A percentile compares a stretch with the other conserved stretches of the same genome.
Evolutionary conservation across 2,888 invertebrate species (phyloP).

Genomic region (Cryptocephalus primarius): DNA sequence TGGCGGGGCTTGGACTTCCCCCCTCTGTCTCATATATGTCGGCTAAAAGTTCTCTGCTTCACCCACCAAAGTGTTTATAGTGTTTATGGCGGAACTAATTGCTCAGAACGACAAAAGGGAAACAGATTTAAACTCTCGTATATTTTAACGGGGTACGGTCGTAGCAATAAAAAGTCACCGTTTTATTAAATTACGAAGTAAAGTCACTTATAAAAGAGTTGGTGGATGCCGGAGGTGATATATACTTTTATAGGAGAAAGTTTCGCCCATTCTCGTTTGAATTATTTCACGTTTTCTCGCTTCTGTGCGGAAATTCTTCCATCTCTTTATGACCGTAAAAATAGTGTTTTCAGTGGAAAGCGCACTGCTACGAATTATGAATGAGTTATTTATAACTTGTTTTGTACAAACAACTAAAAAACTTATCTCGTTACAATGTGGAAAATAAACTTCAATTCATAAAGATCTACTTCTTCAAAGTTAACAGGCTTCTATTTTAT

Average conservation of each 20-base stretch:
- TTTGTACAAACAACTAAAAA: no score
- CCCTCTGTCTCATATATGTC: not conserved
- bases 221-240: not conserved
- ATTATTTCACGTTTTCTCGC: not conserved
- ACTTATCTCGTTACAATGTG: no score
- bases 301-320: not conserved
- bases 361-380: no score
- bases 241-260: not conserved
- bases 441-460: no score
- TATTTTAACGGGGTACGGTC: conserved; percentile 6
- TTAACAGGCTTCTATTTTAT: no score
- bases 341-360: not conserved
- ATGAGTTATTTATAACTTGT: no score
- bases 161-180: not conserved
- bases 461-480: no score
- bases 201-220: not conserved
- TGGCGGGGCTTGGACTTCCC: not conserved
- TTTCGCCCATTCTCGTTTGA: not conserved
- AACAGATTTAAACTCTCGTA: conserved; percentile 18
- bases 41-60: not conserved
- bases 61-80: conserved; percentile 13
- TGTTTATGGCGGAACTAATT: conserved; percentile 36
- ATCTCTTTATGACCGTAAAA: not conserved
- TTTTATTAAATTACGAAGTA: not conserved
- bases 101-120: conserved; percentile 15